Base-by-base conservation (phyloP, 2,113 vertebrate genomes). In the Psettodes erumei region DNA sequence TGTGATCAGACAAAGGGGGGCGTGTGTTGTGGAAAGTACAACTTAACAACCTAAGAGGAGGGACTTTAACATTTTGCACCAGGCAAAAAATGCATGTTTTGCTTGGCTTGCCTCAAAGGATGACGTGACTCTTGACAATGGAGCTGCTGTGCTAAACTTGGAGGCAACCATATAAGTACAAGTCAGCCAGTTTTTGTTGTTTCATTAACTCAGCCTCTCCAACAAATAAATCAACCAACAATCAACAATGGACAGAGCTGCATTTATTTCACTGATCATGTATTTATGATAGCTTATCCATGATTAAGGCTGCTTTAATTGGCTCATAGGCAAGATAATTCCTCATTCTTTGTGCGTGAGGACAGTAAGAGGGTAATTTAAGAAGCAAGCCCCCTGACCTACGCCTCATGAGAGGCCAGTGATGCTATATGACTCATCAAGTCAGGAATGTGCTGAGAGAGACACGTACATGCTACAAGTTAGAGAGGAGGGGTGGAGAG, bases 401-500 rank as follows among this genome's bases (percentile, higher is more conserved):
- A 8, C 28, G 51, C 61, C 56, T 69, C 55, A 85, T 62, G 12
- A 65, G 84, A 89, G 70, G 76, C 47, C 45, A 27, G 63, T 71
- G 80, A 68, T 78, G 86, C 61, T 42, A 91, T 53, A 65, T 91
- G 82, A 86, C 87, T 85, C 78, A 73, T 51, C 21, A 15, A 48
- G 82, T 61, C 58, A 80, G 86, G 89, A 91, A 93, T 91, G 90
- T 92, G 84, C 83, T 53, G 87, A 86, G 73, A 83, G 71, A 82
- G 51, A 89, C 89, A 90, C 87, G 1, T 88, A 87, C 74, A 84
- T 89, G 89, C 71, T 78, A 92, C 69, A 81, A 80, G 82, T 54
- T 55, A 48, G 66, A 72, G 50, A 66, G 75, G 38, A 48, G 62
- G n/a, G 78, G 42, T 15, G 61, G 61, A 32, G 70, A 40, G 59